These are phyloP conservation scores for Trididemnum nubilum DNA, from an alignment of 23 tunicate species.

Conservation along the genomic window DNA sequence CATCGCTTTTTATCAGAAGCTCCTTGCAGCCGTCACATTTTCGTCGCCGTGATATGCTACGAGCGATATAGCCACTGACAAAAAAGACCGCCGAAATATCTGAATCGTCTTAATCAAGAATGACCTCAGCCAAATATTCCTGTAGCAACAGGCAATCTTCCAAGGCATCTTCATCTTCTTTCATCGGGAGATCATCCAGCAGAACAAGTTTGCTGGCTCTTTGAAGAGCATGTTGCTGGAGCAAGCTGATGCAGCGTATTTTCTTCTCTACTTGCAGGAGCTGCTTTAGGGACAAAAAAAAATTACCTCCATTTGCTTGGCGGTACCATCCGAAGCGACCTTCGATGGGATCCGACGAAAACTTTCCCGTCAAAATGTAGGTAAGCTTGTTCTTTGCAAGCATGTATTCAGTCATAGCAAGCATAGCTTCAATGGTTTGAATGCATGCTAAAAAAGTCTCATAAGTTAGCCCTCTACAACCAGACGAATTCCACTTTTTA, in stretches of 20 bases:
- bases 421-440: conserved; percentile 18
- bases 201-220: not conserved
- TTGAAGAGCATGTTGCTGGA: conserved; percentile 8
- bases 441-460: conserved; percentile 25
- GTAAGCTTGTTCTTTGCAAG: not conserved
- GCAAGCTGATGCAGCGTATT: conserved; percentile 12
- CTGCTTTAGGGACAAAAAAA: conserved; percentile 19
- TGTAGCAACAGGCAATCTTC: not conserved
- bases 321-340: conserved; percentile 34
- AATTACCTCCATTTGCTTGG: conserved; percentile 26
- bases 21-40: conserved; percentile 13
- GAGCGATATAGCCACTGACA: conserved; percentile 9
- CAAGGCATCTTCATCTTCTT: not conserved
- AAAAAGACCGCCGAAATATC: not conserved
- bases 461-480: not conserved
- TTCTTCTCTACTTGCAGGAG: conserved; percentile 14
- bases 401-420: not conserved
- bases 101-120: not conserved
- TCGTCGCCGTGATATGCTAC: conserved; percentile 18
- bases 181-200: not conserved
- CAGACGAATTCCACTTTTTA: not conserved
- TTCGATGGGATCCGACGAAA: conserved; percentile 16
- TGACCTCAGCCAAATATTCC: not conserved
- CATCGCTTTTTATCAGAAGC: conserved; percentile 1
- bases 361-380: conserved; percentile 14